Percentiles rank a stretch among this genome's conserved stretches.
phyloP scores from a whole-genome alignment of 2,797 vertebrate genomes.

The Oryzias sinensis region DNA sequence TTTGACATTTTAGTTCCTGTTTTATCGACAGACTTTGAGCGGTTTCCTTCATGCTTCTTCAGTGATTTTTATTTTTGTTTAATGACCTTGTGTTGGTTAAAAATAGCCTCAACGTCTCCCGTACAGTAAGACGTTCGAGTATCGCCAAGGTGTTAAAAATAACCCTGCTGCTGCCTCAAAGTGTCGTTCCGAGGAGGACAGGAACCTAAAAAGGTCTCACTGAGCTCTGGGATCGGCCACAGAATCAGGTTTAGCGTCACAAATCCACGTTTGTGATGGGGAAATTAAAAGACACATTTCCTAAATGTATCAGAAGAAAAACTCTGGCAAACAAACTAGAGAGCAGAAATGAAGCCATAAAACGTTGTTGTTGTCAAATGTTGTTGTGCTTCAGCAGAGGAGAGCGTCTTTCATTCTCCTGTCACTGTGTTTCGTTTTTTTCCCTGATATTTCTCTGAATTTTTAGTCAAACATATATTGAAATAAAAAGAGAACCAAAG shows the following conservation, averaged over 20 bases:
- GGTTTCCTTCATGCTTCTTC: background rate
- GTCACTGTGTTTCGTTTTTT: background rate
- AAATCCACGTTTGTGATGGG: background rate
- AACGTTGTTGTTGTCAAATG: background rate
- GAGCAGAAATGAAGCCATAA: background rate
- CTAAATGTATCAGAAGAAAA: background rate
- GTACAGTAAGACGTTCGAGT: conserved; percentile 61
- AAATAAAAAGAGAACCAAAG: background rate
- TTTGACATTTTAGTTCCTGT: too few relatives aligned
- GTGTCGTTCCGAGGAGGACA: conserved; percentile 58
- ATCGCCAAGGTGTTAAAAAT: conserved; percentile 75
- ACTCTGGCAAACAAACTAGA: background rate
- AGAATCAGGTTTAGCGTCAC: background rate
- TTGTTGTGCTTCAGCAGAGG: background rate
- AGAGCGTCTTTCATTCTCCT: background rate
- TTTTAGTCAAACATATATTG: background rate
- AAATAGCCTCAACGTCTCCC: conserved; percentile 48
- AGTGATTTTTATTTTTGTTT: background rate
- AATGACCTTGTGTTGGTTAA: conserved; percentile 14
- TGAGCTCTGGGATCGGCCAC: conserved; percentile 16
- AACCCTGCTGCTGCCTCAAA: conserved; percentile 60
- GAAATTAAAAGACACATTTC: background rate
- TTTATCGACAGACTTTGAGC: background rate
- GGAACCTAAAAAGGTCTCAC: conserved; percentile 76
- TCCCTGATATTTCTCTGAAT: background rate